Base-by-base conservation (phyloP, 2,113 vertebrate genomes). In the Condylura cristata region DNA sequence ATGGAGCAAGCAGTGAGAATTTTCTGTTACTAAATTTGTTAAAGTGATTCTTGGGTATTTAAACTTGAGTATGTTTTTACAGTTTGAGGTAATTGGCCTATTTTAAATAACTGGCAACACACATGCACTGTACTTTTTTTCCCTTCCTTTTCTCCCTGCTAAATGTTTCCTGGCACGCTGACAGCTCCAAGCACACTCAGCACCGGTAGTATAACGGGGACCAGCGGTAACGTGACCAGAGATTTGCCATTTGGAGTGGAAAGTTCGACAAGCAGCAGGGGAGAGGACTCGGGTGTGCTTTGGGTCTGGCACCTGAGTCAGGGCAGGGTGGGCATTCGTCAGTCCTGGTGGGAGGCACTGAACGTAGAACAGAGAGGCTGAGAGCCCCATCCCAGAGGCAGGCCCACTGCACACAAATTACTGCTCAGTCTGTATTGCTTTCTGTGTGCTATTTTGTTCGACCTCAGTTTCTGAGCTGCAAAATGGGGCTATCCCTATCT, bases 31-130 rank as follows among this genome's bases (percentile, higher is more conserved):
- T 51, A 85, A 44, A 92, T 93, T 97, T 93, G 91, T 97, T 91
- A 96, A 93, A 92, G 95, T 46, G 90, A 85, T n/a, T 86, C 34
- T 30, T 86, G 70, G 94, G 46, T 95, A 90, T 97, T 97, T 97
- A 96, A 97, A 97, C 93, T 92, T 79, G 41, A 94, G 92, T 95
- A 93, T 83, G 94, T 95, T 93, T 97, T 95, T 96, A 95, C 90
- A 97, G 96, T 96, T 97, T 97, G 96, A 95, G 66, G 94, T 96
- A 97, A 98, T 91, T 95, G 97, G 86, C 95, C 93, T 97, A 63
- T 96, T 97, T 53, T 97, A 97, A 97, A 96, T 91, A 97, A 93
- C 95, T 96, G 94, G 93, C 94, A 97, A 96, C 91, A 95, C 58
- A 85, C 91, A 96, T 5, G 37, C 78, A 72, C 93, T 96, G 65